phyloP scores from a whole-genome alignment of 1,140 invertebrate species.

The Meloidogyne floridensis region DNA sequence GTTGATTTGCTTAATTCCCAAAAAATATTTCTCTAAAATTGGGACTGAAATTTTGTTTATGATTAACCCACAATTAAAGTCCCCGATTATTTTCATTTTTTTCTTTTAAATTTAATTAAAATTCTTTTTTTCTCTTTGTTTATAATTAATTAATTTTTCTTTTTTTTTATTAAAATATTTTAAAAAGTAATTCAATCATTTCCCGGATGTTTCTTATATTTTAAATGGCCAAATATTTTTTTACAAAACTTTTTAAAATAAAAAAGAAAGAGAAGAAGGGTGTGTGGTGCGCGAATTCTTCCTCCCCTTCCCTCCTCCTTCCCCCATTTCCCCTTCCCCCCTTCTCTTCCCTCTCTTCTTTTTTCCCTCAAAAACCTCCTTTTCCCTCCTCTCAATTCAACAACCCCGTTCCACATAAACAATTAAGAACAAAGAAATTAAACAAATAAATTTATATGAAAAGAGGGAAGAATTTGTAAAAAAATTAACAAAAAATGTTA shows the following conservation, averaged over 20 bases:
- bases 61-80: too few species aligned
- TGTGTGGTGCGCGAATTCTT: neutral
- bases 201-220: neutral
- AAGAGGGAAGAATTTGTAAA: too few species aligned
- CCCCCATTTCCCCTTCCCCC: too few species aligned
- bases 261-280: neutral
- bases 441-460: neutral
- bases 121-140: neutral
- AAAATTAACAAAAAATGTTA: neutral
- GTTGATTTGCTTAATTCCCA: too few species aligned
- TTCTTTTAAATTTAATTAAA: neutral
- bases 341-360: too few species aligned
- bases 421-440: slow-evolving; percentile 3
- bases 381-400: neutral
- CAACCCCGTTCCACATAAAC: neutral
- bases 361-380: neutral
- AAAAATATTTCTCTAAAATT: too few species aligned
- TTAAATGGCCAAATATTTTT: neutral
- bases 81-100: neutral
- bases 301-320: neutral
- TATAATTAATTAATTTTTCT: neutral
- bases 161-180: neutral
- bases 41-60: too few species aligned
- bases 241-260: neutral
- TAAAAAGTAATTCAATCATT: slow-evolving; percentile 15